Evolutionary conservation across 2,113 vertebrate genomes (phyloP), one percentile per base, ranked within the genome.

Genomic region (Lanius ludovicianus): DNA sequence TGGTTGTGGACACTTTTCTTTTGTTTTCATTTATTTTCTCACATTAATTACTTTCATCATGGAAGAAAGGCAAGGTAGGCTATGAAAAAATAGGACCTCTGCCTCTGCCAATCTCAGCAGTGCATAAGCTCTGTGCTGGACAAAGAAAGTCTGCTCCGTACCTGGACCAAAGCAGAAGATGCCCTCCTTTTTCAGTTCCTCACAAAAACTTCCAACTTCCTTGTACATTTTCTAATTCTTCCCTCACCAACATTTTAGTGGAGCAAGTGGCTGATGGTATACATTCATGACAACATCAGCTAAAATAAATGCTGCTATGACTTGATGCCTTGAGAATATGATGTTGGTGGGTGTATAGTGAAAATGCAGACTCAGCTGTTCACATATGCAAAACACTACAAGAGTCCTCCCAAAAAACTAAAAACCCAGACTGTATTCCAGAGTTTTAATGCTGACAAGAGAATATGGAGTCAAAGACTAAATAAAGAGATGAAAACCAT

Each of bases 291-390:
- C 19, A 89, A 25, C 49, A 90, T 37, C 60, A 91, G 22, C 52
- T 82, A 89, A 84, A 84, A 91, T 64, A 87, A 90, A 68, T 28
- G 0, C 2, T 49, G 27, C n/a, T 70, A 24, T 18, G 56, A 37
- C 7, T 76, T 78, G 52, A 49, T 37, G 57, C 37, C 84, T 46
- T 53, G 81, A 70, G 89, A 89, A 49, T 0, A 1, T 6, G 52
- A 42, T 84, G 44, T 37, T 84, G 62, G 27, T 8, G 0, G 69
- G 23, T 79, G 68, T 8, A 60, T 1, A 35, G 52, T 18, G 52
- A 78, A 84, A 78, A 87, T 56, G 41, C 84, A 95, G 65, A 41
- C 68, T 95, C 52, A 68, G 77, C 62, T 89, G 44, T 91, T 87
- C 52, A 84, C 44, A 79, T 21, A 2, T 17, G 42, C 22, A 60